Conservation (phyloP, 2,797 vertebrate species). For the Lerista edwardsae region DNA sequence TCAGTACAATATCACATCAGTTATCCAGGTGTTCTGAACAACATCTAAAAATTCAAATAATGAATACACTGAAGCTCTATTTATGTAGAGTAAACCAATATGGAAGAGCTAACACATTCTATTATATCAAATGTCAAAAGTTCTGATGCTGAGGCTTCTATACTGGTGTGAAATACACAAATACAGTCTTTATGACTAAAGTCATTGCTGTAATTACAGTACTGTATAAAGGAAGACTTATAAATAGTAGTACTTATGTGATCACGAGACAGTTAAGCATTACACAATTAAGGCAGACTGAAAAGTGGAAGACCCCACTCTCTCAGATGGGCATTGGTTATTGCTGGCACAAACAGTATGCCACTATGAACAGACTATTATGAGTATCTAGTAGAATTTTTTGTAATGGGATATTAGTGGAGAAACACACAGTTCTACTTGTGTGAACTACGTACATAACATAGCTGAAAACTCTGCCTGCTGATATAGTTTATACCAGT, state of each 20-base stretch:
- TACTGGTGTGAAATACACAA: background rate
- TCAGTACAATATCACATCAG: background rate
- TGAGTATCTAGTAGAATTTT: too few relatives aligned
- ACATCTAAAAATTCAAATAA: background rate
- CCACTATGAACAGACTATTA: too few relatives aligned
- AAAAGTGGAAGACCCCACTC: background rate
- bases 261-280: too few relatives aligned
- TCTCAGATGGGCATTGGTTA: background rate
- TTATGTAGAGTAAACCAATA: background rate
- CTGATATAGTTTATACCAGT: too few relatives aligned
- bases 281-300: too few relatives aligned
- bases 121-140: background rate
- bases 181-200: background rate
- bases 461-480: too few relatives aligned
- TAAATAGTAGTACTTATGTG: background rate
- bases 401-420: background rate
- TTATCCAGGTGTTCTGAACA: background rate
- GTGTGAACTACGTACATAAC: background rate
- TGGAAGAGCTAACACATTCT: background rate
- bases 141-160: background rate
- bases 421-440: background rate
- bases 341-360: background rate
- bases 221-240: background rate
- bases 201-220: background rate
- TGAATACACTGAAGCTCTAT: background rate